A percentile compares a stretch with the other conserved stretches of the same genome.
Conservation (phyloP, 1,140 invertebrate genomes). For the Drosophila kikkawai region DNA sequence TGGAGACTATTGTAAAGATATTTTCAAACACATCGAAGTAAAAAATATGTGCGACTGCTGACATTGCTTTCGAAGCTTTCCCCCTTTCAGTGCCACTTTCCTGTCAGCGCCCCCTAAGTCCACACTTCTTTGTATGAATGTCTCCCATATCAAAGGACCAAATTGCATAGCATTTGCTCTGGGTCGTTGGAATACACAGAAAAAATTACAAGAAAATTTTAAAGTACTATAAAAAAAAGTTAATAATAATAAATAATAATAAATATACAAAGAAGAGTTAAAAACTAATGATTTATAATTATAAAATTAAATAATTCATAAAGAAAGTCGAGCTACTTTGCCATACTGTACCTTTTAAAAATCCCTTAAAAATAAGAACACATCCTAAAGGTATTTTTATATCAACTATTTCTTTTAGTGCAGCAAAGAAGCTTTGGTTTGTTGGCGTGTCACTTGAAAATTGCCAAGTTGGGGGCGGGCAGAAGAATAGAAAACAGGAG, state of each 20-base stretch:
- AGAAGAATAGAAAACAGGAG: slow-evolving; percentile 24
- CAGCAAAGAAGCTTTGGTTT: slow-evolving; percentile 38
- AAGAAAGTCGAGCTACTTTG: too few relatives aligned
- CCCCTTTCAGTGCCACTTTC: slow-evolving; percentile 4
- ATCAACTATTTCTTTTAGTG: neutral
- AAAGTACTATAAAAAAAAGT: neutral
- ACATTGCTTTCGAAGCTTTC: slow-evolving; percentile 20
- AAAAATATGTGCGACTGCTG: slow-evolving; percentile 53
- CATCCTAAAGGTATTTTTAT: too few relatives aligned
- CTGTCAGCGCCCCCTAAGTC: neutral
- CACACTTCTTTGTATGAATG: slow-evolving; percentile 12
- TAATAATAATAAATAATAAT: neutral
- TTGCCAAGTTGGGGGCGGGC: slow-evolving; percentile 46
- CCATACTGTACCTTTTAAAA: neutral
- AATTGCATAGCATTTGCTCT: slow-evolving; percentile 58
- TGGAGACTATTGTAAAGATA: slow-evolving; percentile 67
- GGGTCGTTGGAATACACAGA: neutral
- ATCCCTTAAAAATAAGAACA: neutral
- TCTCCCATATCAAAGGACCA: slow-evolving; percentile 52
- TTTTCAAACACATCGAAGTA: slow-evolving; percentile 65
- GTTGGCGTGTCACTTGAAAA: slow-evolving; percentile 75
- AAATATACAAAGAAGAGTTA: too few relatives aligned
- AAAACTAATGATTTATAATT: too few relatives aligned
- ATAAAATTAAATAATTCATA: too few relatives aligned
- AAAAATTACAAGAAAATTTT: neutral